Evolutionary conservation across 2,797 vertebrate genomes (phyloP).

Genomic region (Notolabrus celidotus): DNA sequence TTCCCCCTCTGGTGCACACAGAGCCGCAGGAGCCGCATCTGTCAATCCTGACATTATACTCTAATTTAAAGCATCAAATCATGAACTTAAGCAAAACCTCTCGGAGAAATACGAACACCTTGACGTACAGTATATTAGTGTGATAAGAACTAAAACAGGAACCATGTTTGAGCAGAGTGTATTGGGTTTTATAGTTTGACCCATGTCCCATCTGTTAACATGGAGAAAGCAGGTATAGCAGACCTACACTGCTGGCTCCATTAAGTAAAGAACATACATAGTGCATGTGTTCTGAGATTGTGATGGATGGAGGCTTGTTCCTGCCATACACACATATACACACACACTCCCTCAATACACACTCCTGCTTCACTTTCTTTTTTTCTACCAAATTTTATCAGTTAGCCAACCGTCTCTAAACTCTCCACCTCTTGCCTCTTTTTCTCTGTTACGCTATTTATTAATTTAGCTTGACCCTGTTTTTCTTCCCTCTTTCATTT

Average conservation of each 20-base stretch:
- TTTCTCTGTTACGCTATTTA: slow-evolving; percentile 51
- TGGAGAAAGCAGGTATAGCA: too few relatives aligned
- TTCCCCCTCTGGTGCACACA: too few relatives aligned
- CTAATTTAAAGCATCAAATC: too few relatives aligned
- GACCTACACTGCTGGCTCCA: background rate
- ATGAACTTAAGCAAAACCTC: too few relatives aligned
- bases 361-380: slow-evolving; percentile 43
- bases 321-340: background rate
- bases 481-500: slow-evolving; percentile 25
- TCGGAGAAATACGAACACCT: too few relatives aligned
- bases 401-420: slow-evolving; percentile 42
- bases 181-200: too few relatives aligned
- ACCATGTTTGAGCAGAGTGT: too few relatives aligned
- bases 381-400: slow-evolving; percentile 49
- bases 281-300: slow-evolving; percentile 2
- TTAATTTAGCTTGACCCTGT: slow-evolving; percentile 61
- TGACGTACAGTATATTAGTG: too few relatives aligned
- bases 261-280: slow-evolving; percentile 21
- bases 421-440: slow-evolving; percentile 14
- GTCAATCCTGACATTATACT: too few relatives aligned
- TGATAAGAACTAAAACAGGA: too few relatives aligned
- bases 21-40: too few relatives aligned
- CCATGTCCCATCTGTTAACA: too few relatives aligned
- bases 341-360: background rate
- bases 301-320: background rate